Evolutionary conservation across 2,888 invertebrate species (phyloP).

Genomic region (Drosophila diplacantha): DNA sequence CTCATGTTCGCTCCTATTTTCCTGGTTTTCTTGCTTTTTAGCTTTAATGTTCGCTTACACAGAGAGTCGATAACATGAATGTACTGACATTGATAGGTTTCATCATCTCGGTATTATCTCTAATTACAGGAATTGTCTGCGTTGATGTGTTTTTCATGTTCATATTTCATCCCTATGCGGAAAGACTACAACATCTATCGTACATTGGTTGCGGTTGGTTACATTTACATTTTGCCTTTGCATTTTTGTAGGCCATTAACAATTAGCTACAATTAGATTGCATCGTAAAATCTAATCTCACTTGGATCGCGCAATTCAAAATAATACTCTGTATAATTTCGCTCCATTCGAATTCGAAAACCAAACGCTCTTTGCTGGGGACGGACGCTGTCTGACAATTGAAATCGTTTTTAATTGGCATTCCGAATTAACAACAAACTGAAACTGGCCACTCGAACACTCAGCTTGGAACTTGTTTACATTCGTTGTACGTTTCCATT

Average conservation of each 20-base stretch:
- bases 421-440: slow-evolving; percentile 35
- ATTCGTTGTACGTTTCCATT: slow-evolving; percentile 31
- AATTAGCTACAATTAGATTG: slow-evolving; percentile 61
- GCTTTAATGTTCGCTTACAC: slow-evolving; percentile 26
- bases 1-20: slow-evolving; percentile 6
- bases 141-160: slow-evolving; percentile 18
- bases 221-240: slow-evolving; percentile 27
- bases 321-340: slow-evolving; percentile 53
- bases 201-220: slow-evolving; percentile 30
- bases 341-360: slow-evolving; percentile 37
- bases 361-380: slow-evolving; percentile 50
- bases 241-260: slow-evolving; percentile 43
- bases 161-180: slow-evolving; percentile 21
- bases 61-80: slow-evolving; percentile 35
- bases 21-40: slow-evolving; percentile 7
- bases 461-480: slow-evolving; percentile 31
- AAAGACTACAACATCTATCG: slow-evolving; percentile 50
- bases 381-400: slow-evolving; percentile 55
- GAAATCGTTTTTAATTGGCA: slow-evolving; percentile 39
- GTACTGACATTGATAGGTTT: slow-evolving; percentile 41
- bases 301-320: slow-evolving; percentile 45
- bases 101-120: slow-evolving; percentile 23
- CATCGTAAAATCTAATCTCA: slow-evolving; percentile 54
- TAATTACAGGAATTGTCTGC: slow-evolving; percentile 30
- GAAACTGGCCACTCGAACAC: slow-evolving; percentile 17